Conservation (phyloP, 1,140 invertebrate species). For the Parapsyche elsis region DNA sequence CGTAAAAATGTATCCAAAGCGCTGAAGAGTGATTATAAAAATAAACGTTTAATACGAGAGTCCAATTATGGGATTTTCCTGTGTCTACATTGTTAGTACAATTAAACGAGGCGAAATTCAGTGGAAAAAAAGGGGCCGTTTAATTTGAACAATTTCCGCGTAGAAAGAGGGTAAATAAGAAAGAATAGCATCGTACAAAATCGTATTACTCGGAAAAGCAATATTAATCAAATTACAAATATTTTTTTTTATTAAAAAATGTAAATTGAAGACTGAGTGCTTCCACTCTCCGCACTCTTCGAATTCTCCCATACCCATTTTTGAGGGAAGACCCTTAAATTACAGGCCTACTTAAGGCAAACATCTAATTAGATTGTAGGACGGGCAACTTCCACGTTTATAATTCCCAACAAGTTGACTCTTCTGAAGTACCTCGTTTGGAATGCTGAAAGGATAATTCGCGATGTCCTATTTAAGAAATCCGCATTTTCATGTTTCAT, state of each 20-base stretch:
- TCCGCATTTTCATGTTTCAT: neutral
- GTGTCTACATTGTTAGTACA: neutral
- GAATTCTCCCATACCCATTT: too few species aligned
- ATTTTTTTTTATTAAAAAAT: neutral
- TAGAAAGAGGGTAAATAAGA: too few species aligned
- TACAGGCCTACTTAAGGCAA: conserved; percentile 23
- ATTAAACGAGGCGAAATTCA: too few species aligned
- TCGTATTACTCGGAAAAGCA: neutral
- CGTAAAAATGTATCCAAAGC: neutral
- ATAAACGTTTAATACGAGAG: neutral
- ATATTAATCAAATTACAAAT: conserved; percentile 22
- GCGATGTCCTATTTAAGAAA: neutral
- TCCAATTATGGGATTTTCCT: neutral
- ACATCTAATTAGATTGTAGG: conserved; percentile 26
- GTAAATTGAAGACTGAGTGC: neutral
- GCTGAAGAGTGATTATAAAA: neutral
- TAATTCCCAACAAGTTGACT: conserved; percentile 17
- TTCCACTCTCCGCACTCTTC: neutral
- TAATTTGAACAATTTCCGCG: too few species aligned
- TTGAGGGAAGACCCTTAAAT: conserved; percentile 10
- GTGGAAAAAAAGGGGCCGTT: too few species aligned
- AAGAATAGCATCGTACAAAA: neutral
- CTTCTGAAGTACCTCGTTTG: conserved; percentile 2
- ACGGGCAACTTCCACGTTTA: conserved; percentile 10
- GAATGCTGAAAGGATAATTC: conserved; percentile 15